Conservation (phyloP, 2,888 invertebrate genomes). For the Ornithoptera alexandrae region DNA sequence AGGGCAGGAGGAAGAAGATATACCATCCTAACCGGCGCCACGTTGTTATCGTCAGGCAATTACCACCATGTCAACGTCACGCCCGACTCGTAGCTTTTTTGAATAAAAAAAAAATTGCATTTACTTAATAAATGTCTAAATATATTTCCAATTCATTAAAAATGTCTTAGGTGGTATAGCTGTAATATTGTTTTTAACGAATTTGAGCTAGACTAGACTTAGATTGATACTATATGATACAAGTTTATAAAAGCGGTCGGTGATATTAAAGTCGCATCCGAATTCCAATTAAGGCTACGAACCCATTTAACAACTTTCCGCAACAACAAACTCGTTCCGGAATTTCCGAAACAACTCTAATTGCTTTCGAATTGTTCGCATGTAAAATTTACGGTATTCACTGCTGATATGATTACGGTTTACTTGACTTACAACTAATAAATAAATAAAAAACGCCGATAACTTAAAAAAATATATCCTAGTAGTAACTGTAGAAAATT, state of each 20-base stretch:
- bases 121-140: background rate
- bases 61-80: too few relatives aligned
- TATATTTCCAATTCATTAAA: background rate
- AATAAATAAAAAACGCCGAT: too few relatives aligned
- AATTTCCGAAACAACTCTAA: slow-evolving; percentile 10
- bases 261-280: slow-evolving; percentile 7
- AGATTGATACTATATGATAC: background rate
- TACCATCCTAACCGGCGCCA: too few relatives aligned
- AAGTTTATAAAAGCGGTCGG: background rate
- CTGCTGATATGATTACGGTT: too few relatives aligned
- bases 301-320: slow-evolving; percentile 15
- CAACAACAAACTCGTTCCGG: slow-evolving; percentile 10
- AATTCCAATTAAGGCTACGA: slow-evolving; percentile 14
- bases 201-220: too few relatives aligned
- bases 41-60: too few relatives aligned
- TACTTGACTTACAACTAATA: too few relatives aligned
- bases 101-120: background rate
- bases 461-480: too few relatives aligned
- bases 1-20: too few relatives aligned
- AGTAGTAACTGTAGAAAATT: too few relatives aligned
- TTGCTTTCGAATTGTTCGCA: slow-evolving; percentile 36
- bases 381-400: slow-evolving; percentile 1
- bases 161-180: background rate
- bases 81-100: too few relatives aligned
- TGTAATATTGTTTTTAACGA: too few relatives aligned